Conservation (phyloP, 2,888 invertebrate genomes). For the Sialis lutaria region DNA sequence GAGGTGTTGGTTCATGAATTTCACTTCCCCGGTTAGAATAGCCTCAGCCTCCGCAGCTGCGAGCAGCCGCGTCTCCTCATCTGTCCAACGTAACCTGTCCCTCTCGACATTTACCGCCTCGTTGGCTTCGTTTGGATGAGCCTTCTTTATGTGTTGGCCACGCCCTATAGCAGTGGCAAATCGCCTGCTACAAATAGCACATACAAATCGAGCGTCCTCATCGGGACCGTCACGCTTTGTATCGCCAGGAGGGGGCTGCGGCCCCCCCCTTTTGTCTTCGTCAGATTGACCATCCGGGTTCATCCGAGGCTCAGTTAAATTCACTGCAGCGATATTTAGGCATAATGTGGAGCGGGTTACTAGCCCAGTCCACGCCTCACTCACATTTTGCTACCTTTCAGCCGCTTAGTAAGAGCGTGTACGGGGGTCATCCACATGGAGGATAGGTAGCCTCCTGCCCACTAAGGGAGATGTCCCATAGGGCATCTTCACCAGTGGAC, state of each 20-base stretch:
- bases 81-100: not conserved
- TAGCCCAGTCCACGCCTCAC: too few relatives aligned
- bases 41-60: not conserved
- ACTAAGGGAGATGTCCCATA: too few relatives aligned
- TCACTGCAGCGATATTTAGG: too few relatives aligned
- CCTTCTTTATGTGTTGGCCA: not conserved
- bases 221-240: not conserved
- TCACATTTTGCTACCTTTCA: too few relatives aligned
- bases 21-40: not conserved
- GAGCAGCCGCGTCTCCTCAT: not conserved
- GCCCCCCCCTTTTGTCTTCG: not conserved
- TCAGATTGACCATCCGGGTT: too few relatives aligned
- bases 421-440: too few relatives aligned
- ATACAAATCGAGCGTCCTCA: not conserved
- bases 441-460: too few relatives aligned
- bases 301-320: too few relatives aligned
- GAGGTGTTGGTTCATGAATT: not conserved
- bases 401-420: too few relatives aligned
- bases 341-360: too few relatives aligned
- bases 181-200: not conserved
- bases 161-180: not conserved
- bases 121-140: not conserved
- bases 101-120: not conserved
- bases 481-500: too few relatives aligned
- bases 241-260: not conserved